phyloP scores from a whole-genome alignment of 1,140 invertebrate genomes.

The Trichonephila clavipes region DNA sequence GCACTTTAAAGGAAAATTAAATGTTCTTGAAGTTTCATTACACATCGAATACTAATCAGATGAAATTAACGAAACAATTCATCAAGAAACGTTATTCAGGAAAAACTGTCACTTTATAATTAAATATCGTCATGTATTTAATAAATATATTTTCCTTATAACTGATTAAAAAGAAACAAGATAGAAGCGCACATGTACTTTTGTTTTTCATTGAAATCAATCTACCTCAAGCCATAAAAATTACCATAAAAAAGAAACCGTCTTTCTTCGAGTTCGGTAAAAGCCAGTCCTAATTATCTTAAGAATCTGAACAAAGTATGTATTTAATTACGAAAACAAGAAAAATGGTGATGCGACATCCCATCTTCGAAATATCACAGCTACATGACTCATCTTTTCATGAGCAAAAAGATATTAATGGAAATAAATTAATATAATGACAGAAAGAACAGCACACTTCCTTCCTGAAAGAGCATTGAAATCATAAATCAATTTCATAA shows the following conservation, averaged over 20 bases:
- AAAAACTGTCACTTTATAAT: no score
- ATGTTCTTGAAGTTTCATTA: no score
- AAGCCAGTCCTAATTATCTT: not conserved
- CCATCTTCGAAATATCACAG: not conserved
- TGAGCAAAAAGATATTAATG: not conserved
- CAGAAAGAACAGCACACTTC: not conserved
- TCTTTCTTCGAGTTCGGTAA: not conserved
- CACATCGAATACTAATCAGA: no score
- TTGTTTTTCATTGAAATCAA: not conserved
- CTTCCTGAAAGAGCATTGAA: not conserved
- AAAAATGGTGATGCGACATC: not conserved
- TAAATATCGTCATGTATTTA: no score
- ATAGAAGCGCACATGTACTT: not conserved
- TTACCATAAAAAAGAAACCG: not conserved
- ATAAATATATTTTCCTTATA: no score
- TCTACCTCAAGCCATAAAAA: not conserved
- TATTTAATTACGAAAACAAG: not conserved
- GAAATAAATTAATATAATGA: not conserved
- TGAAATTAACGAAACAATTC: no score
- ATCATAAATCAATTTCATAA: constrained; percentile 26
- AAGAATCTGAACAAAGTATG: constrained; percentile 10
- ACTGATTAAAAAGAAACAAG: no score
- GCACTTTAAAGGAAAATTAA: no score
- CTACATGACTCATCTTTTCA: not conserved
- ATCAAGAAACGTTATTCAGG: no score